Evolutionary conservation across 2,797 vertebrate genomes (phyloP).

Genomic region (Nasua narica): DNA sequence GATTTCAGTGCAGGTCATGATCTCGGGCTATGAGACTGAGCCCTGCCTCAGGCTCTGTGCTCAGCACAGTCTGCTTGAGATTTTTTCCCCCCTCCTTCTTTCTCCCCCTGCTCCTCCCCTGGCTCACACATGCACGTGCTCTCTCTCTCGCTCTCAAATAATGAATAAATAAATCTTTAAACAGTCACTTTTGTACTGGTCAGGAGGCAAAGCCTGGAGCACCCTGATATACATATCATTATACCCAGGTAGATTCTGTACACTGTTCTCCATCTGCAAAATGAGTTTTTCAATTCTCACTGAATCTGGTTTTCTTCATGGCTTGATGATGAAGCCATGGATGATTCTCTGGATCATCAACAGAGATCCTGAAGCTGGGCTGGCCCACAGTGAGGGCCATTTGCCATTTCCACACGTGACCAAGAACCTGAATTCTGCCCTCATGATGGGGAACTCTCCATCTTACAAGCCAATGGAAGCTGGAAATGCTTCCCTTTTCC

Average conservation of each 20-base stretch:
- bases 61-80: not conserved
- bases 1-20: not conserved
- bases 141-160: not conserved
- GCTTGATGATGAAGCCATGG: not conserved
- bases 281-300: not conserved
- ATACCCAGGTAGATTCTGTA: not conserved
- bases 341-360: not conserved
- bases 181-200: not conserved
- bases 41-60: not conserved
- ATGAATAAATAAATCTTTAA: not conserved
- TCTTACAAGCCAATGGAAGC: not conserved
- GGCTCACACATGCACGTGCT: not conserved
- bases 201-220: not conserved
- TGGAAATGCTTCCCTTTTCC: not conserved
- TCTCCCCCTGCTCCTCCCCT: not conserved
- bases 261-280: not conserved
- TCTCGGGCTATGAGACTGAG: not conserved
- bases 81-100: not conserved
- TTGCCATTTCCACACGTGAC: not conserved
- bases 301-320: not conserved
- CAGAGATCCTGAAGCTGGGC: not conserved
- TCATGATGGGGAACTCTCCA: not conserved
- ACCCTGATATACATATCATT: not conserved
- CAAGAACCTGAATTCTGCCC: not conserved
- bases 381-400: not conserved